phyloP scores from a whole-genome alignment of 2,888 invertebrate species.

The Villa cingulata region DNA sequence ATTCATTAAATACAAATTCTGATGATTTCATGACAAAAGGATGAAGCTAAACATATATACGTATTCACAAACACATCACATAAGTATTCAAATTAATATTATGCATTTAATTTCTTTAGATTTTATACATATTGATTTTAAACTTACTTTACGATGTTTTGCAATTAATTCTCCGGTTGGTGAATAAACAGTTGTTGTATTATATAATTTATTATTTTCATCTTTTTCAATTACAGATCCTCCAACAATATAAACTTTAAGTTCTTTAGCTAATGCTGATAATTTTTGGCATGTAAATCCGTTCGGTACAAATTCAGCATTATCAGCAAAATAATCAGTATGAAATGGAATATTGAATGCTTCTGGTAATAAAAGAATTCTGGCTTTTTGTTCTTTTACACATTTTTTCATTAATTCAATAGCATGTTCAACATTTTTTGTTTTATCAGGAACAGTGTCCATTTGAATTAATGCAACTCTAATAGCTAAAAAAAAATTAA shows the following conservation, averaged over 20 bases:
- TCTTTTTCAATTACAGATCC: slow-evolving; percentile 80
- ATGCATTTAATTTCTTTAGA: background rate
- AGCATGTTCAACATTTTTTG: slow-evolving; percentile 56
- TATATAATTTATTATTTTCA: slow-evolving; percentile 50
- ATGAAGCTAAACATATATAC: no score
- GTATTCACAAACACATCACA: no score
- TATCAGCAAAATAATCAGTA: slow-evolving; percentile 58
- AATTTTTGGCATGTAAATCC: slow-evolving; percentile 61
- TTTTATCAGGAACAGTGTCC: slow-evolving; percentile 54
- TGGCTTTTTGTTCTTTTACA: slow-evolving; percentile 41
- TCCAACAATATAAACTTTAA: slow-evolving; percentile 68
- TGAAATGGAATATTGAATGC: slow-evolving; percentile 95
- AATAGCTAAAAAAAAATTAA: slow-evolving; percentile 3
- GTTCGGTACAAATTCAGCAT: slow-evolving; percentile 75
- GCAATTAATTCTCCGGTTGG: slow-evolving; percentile 63
- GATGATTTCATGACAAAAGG: slow-evolving; percentile 73
- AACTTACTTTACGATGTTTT: slow-evolving; percentile 63
- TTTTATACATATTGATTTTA: no score
- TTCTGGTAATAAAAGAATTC: slow-evolving; percentile 61
- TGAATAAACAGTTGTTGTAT: slow-evolving; percentile 81
- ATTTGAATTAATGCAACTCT: slow-evolving; percentile 64
- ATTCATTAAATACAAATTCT: slow-evolving; percentile 73
- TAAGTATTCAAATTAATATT: no score
- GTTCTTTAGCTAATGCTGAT: slow-evolving; percentile 59
- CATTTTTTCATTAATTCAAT: slow-evolving; percentile 54